Evolutionary conservation across 1,140 invertebrate genomes (phyloP), one percentile per base, ranked within the genome.

Genomic region (Papilio polyxenes): DNA sequence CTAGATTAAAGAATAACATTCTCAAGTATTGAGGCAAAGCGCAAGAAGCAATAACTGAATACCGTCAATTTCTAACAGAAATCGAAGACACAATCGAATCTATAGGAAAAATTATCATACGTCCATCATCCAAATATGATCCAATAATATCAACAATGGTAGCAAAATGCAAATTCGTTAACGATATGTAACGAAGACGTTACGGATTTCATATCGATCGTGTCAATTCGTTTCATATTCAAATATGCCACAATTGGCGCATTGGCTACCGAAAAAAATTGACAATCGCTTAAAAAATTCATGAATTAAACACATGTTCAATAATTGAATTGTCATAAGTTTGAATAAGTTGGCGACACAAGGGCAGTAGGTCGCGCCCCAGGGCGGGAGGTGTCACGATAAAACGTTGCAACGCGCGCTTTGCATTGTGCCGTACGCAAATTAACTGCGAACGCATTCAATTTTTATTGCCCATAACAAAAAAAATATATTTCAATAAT

Each of bases 1-100:
- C 86, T 88, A 87, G 85, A 92, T 93, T 88, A 85, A 92, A 93
- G 87, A 92, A 93, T 92, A 93, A 93, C 91, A 93, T 88, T 84
- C 83, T 81, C 78, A 74, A 85, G 86, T 84, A 85, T 85, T 82
- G 84, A 88, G 86, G 72, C 75, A 81, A 82, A 40, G 75, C 83
- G 48, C 65, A 82, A 85, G 85, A 72, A 85, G 80, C 81, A 76
- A 85, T 88, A 87, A 83, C 79, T 87, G 83, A 83, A 86, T 84
- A 79, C 81, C 82, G 83, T 81, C 83, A 80, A 85, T 84, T 86
- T 76, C 81, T 82, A 86, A 89, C 88, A 83, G 86, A 72, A 72
- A n/a, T 85, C 85, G 85, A 75, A 80, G 81, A 82, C 78, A 87
- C 82, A 86, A 88, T 86, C 78, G 51, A 83, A 76, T 86, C 76